Evolutionary conservation across 2,797 vertebrate species (phyloP), one percentile per base, ranked within the genome.

Genomic region (Hydrophis major): DNA sequence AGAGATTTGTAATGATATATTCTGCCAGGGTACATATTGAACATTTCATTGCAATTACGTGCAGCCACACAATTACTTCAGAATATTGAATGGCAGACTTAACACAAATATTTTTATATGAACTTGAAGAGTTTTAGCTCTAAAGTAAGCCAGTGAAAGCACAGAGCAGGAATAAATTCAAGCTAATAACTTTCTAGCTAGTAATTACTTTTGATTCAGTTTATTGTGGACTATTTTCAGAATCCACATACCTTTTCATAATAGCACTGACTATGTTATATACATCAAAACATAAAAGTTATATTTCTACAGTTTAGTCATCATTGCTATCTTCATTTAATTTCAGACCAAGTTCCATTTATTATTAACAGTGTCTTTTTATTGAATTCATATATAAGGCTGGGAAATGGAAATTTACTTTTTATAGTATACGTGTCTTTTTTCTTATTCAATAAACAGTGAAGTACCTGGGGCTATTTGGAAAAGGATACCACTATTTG

Each of bases 191-290:
- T 93, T 93, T 50, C 57, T 59, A 93, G 86, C 25, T 32, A 74
- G 69, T 89, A 93, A 92, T 89, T 94, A 42, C 28, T 59, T 83
- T 47, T 42, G 87, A 90, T 8, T 90, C 61, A 83, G 55, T 94
- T 92, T 88, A n/a, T 66, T 88, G 27, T 89, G 20, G 25, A 88
- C 6, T 63, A 55, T 50, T 90, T 90, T 90, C 57, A 83, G 47
- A 90, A 88, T 87, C 47, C 57, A 83, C 10, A 25, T 42, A 83
- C 1, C 37, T n/a, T 55, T 89, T 88, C 32, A 18, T 61, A 59
- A 66, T 27, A 61, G 42, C 87, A 53, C 32, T 57, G 69, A 50
- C 25, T 91, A 47, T 42, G 50, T 91, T 37, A 53, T 7, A 57
- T 63, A 86, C 25, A n/a, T 16, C 56, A 91, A 61, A 55, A 90